Conservation (phyloP, 2,797 vertebrate species). For the Agapornis canus region DNA sequence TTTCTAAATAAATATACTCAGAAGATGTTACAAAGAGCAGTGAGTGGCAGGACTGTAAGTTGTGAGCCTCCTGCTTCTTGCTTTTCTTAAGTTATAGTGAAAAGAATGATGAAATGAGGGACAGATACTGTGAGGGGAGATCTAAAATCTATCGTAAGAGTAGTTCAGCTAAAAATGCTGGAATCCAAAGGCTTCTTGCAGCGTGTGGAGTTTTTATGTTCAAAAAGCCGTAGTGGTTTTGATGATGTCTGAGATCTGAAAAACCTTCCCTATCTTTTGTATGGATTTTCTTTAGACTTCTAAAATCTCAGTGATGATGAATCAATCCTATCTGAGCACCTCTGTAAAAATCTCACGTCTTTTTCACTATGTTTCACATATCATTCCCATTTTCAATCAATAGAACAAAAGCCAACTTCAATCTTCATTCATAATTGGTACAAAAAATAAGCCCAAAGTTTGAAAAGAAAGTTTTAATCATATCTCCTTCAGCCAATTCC, state of each 20-base stretch:
- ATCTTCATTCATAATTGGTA: background rate
- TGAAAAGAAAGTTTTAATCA: background rate
- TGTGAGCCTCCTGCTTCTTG: background rate
- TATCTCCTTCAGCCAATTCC: background rate
- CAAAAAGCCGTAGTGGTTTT: background rate
- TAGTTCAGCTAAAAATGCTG: background rate
- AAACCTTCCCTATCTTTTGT: background rate
- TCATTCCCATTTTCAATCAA: slow-evolving; percentile 2
- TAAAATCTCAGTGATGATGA: background rate
- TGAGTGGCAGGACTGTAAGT: background rate
- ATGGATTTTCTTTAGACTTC: slow-evolving; percentile 27
- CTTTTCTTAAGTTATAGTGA: background rate
- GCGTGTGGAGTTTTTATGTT: background rate
- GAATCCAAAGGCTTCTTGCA: background rate
- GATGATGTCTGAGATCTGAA: background rate
- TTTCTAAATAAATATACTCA: background rate
- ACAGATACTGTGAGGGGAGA: background rate
- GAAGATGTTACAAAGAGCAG: background rate
- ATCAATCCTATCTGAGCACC: background rate
- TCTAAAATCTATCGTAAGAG: background rate
- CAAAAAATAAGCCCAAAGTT: background rate
- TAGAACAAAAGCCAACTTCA: slow-evolving; percentile 15
- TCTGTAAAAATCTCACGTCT: background rate
- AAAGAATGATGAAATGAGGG: background rate
- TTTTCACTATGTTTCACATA: background rate